Conservation (phyloP, 2,113 vertebrate species). For the Taurulus bubalis region DNA sequence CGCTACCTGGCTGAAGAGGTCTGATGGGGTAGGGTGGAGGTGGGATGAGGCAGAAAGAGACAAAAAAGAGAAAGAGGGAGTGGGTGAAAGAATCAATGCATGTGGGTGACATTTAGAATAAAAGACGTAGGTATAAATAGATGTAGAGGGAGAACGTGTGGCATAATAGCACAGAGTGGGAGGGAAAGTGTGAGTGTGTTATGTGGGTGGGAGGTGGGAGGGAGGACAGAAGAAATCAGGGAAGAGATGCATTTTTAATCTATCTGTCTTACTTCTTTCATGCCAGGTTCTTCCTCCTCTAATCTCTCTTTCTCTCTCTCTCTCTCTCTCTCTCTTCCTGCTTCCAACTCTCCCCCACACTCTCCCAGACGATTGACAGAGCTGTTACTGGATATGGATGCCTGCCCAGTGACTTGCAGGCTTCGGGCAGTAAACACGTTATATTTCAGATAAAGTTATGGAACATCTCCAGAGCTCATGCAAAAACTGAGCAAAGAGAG, state of each 20-base stretch:
- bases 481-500: constrained; percentile 33
- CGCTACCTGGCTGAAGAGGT: constrained; percentile 93
- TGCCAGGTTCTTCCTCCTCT: constrained; percentile 17
- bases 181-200: constrained; percentile 22
- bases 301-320: constrained; percentile 33
- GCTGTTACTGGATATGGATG: constrained; percentile 28
- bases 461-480: constrained; percentile 38
- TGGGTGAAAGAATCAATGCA: not conserved
- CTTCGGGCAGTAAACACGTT: constrained; percentile 18
- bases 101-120: constrained; percentile 34
- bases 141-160: constrained; percentile 20
- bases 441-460: constrained; percentile 35
- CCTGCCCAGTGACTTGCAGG: constrained; percentile 39
- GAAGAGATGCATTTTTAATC: constrained; percentile 53
- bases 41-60: not conserved
- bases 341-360: constrained; percentile 11
- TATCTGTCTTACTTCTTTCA: constrained; percentile 25
- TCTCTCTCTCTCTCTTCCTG: constrained; percentile 15
- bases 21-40: constrained; percentile 68
- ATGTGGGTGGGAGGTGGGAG: constrained; percentile 5
- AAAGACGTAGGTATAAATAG: constrained; percentile 49
- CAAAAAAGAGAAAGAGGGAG: not conserved
- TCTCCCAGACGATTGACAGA: constrained; percentile 25
- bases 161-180: constrained; percentile 32
- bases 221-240: constrained; percentile 30